Evolutionary conservation across 2,113 vertebrate genomes (phyloP), one percentile per base, ranked within the genome.

Genomic region (Clarias magur): DNA sequence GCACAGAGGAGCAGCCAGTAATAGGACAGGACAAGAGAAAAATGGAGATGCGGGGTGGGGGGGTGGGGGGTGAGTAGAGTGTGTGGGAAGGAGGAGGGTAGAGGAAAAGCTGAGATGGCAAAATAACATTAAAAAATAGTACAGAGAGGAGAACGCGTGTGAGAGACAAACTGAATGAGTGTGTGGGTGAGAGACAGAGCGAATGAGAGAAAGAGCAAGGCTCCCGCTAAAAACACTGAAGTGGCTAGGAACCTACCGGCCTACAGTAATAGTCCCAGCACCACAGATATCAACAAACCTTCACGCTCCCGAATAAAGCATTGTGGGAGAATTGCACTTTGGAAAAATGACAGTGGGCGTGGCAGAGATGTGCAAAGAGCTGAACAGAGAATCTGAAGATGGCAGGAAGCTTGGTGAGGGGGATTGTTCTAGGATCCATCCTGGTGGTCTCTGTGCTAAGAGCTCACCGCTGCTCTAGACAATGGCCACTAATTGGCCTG

Each of bases 401-500:
- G 62, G 79, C 15, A 12, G 82, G 63, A 6, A 21, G 76, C 15
- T 38, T 85, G 80, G 84, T 85, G 42, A 86, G 75, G n/a, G 56
- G 19, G 65, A 67, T 38, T 75, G 83, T 85, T 87, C 34, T 87
- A 75, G 53, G 86, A 63, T 81, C 82, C 80, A 87, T 85, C 83
- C 86, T 88, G 91, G 89, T 91, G 87, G 91, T 89, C 89, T 87
- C 82, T 83, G 72, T 62, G 53, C 85, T 82, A 19, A 80, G 70
- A 76, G 81, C 81, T 85, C 86, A 62, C 17, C 63, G 9, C 89
- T 91, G 88, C 62, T 67, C 68, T 57, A 89, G 85, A 91, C 87
- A 90, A 90, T 88, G 80, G 89, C 83, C 65, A 79, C 89, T 91
- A 92, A 91, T 90, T 91, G 88, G 91, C 48, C 78, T 88, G 79